Evolutionary conservation across 2,888 invertebrate genomes (phyloP).

Genomic region (Elegia similella): DNA sequence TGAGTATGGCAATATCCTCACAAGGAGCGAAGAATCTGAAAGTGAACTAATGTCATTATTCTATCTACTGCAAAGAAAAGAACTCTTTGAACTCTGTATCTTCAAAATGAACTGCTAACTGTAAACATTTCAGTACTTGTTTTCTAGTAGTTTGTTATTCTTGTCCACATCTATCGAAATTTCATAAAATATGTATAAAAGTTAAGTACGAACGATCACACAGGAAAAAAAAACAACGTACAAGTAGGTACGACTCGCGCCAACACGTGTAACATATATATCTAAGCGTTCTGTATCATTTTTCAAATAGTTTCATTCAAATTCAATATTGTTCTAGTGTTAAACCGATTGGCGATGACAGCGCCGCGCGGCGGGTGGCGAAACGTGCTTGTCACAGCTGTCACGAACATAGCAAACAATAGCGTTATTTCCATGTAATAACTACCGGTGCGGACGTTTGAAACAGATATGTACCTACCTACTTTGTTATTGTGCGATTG

Average conservation of each 20-base stretch:
- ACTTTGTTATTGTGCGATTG: conserved; percentile 51
- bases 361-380: conserved; percentile 59
- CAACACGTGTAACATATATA: background rate
- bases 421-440: conserved; percentile 67
- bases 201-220: too few species aligned
- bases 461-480: conserved; percentile 42
- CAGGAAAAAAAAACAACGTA: too few species aligned
- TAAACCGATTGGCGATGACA: conserved; percentile 64
- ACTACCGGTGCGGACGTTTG: conserved; percentile 66
- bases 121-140: too few species aligned
- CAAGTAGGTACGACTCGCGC: background rate
- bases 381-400: conserved; percentile 59
- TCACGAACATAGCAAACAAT: conserved; percentile 61
- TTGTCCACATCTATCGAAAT: too few species aligned
- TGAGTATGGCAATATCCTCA: too few species aligned
- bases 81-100: too few species aligned
- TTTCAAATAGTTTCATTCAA: conserved; percentile 29
- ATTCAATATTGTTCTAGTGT: conserved; percentile 44
- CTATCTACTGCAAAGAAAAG: too few species aligned
- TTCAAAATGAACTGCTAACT: too few species aligned
- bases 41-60: too few species aligned
- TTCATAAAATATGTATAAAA: too few species aligned
- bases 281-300: background rate
- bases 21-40: too few species aligned
- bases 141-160: too few species aligned